These are phyloP conservation scores for Lutraria lutraria DNA, from an alignment of 2,888 invertebrate genomes.

Conservation along the genomic window DNA sequence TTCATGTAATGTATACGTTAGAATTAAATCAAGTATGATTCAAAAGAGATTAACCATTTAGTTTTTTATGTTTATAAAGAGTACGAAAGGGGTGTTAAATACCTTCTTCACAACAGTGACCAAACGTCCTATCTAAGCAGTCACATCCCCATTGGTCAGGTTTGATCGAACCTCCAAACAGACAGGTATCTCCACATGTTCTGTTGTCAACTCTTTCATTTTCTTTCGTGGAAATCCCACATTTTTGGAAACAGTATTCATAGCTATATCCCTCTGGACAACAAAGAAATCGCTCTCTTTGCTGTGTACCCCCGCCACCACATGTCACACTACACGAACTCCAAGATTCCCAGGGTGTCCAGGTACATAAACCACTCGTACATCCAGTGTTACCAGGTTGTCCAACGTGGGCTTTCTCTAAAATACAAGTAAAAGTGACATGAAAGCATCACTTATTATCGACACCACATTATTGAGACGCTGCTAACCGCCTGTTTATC, in stretches of 20 bases:
- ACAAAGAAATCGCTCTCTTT: slow-evolving; percentile 8
- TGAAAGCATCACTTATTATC: background rate
- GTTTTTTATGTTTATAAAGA: background rate
- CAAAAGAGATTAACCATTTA: too few species aligned
- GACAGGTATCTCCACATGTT: slow-evolving; percentile 7
- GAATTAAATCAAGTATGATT: too few species aligned
- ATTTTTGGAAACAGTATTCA: background rate
- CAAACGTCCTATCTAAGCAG: slow-evolving; percentile 28
- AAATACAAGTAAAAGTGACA: background rate
- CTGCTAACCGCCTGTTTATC: too few species aligned
- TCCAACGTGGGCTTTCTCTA: background rate
- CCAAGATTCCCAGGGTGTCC: slow-evolving; percentile 29
- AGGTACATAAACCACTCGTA: background rate
- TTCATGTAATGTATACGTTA: too few species aligned
- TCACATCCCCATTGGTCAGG: slow-evolving; percentile 8
- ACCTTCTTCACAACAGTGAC: slow-evolving; percentile 38
- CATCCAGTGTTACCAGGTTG: background rate
- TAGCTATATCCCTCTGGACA: background rate
- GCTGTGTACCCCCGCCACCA: slow-evolving; percentile 18
- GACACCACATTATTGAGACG: background rate
- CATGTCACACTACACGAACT: background rate
- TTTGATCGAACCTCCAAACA: slow-evolving; percentile 27
- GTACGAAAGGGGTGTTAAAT: background rate
- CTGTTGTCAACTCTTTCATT: background rate
- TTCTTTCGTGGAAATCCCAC: background rate